phyloP scores from a whole-genome alignment of 1,140 invertebrate species.

The Branchinecta lindahli region DNA sequence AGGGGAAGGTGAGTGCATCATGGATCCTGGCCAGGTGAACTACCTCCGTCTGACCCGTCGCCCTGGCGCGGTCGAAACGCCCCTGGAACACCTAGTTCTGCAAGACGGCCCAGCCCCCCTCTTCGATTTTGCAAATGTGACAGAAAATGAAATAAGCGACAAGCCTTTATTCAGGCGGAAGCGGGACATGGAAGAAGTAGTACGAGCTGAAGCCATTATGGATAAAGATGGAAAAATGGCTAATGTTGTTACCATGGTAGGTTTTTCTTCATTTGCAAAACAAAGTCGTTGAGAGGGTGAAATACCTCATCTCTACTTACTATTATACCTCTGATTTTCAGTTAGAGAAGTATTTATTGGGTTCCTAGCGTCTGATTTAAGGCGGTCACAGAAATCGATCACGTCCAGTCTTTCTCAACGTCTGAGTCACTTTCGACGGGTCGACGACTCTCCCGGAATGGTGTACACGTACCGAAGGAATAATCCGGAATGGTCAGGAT shows the following conservation, averaged over 20 bases:
- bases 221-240: slow-evolving; percentile 50
- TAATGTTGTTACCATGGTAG: slow-evolving; percentile 59
- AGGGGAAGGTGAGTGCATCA: slow-evolving; percentile 43
- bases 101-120: slow-evolving; percentile 15
- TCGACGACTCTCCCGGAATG: too few relatives aligned
- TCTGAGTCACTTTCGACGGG: too few relatives aligned
- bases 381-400: too few relatives aligned
- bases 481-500: too few relatives aligned
- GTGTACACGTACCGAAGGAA: too few relatives aligned
- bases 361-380: too few relatives aligned
- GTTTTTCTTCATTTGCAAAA: slow-evolving; percentile 17
- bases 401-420: too few relatives aligned
- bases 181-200: slow-evolving; percentile 52
- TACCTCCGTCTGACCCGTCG: slow-evolving; percentile 45
- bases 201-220: slow-evolving; percentile 49
- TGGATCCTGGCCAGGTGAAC: slow-evolving; percentile 44
- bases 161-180: slow-evolving; percentile 32
- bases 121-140: slow-evolving; percentile 16
- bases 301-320: too few relatives aligned
- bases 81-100: slow-evolving; percentile 18
- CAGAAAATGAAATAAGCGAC: slow-evolving; percentile 12
- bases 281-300: too few relatives aligned
- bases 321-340: too few relatives aligned
- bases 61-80: slow-evolving; percentile 34
- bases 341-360: too few relatives aligned